Conservation (phyloP, 2,797 vertebrate species). For the Benthosema pterotum region DNA sequence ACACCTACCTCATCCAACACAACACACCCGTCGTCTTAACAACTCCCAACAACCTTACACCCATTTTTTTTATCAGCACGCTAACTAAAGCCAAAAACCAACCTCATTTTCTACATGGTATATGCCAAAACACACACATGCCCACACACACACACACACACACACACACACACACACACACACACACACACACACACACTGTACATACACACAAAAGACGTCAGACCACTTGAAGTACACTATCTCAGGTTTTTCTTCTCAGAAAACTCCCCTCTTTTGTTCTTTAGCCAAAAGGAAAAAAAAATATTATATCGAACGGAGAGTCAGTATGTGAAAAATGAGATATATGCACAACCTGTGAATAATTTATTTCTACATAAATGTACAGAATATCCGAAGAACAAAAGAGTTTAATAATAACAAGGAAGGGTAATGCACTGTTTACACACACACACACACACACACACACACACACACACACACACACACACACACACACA, state of each 20-base stretch:
- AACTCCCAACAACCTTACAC: constrained; percentile 36
- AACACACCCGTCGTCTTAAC: constrained; percentile 90
- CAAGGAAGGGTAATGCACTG: constrained; percentile 77
- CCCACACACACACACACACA: constrained; percentile 55
- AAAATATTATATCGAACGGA: constrained; percentile 58
- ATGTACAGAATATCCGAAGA: constrained; percentile 76
- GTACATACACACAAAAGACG: constrained; percentile 40
- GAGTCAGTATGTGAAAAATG: constrained; percentile 80
- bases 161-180: constrained; percentile 54
- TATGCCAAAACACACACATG: constrained; percentile 81
- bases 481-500: background rate
- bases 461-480: background rate
- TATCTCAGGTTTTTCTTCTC: constrained; percentile 82
- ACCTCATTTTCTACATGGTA: constrained; percentile 78
- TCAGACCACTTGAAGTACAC: constrained; percentile 80
- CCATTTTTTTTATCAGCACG: constrained; percentile 54
- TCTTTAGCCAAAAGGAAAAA: constrained; percentile 78
- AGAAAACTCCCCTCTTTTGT: constrained; percentile 73
- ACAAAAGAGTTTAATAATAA: constrained; percentile 74
- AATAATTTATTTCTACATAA: constrained; percentile 86
- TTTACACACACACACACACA: constrained; percentile 60
- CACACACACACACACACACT: constrained; percentile 55
- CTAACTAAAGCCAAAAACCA: constrained; percentile 82
- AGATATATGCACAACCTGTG: constrained; percentile 81
- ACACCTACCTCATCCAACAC: constrained; percentile 90